Evolutionary conservation across 2,888 invertebrate genomes (phyloP).

Genomic region (Cancer borealis): DNA sequence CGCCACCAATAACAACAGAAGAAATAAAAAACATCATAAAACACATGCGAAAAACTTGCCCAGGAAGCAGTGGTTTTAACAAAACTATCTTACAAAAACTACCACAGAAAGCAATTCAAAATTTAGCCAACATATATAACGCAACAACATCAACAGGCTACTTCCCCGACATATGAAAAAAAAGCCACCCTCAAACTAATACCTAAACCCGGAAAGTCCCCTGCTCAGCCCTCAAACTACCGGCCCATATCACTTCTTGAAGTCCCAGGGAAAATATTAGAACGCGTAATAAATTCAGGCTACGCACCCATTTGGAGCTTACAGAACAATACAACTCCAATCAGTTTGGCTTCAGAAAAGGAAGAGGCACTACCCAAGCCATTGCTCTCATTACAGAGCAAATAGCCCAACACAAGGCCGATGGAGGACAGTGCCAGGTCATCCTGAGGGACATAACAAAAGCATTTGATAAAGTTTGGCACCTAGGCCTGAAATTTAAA

Average conservation of each 20-base stretch:
- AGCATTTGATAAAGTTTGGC: too few species aligned
- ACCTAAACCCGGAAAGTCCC: background rate
- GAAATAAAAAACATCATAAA: conserved; percentile 5
- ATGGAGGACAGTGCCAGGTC: conserved; percentile 7
- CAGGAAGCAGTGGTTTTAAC: background rate
- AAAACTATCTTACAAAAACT: background rate
- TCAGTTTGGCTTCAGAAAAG: background rate
- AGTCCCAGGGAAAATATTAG: background rate
- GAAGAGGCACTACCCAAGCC: background rate
- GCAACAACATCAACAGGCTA: background rate
- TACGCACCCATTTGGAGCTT: background rate
- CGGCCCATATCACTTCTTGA: background rate
- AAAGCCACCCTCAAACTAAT: background rate
- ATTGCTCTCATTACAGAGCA: background rate
- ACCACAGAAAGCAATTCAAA: background rate
- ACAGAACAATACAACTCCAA: background rate
- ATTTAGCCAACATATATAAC: background rate
- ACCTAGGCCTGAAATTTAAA: conserved; percentile 41
- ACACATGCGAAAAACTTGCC: background rate
- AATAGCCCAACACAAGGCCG: too few species aligned
- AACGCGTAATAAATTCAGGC: background rate
- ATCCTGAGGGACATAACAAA: conserved; percentile 12
- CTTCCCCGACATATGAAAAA: background rate
- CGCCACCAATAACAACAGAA: background rate
- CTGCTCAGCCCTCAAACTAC: background rate